These are phyloP conservation scores for Brachionus manjavacas DNA, from an alignment of 1,140 invertebrate species.

Conservation along the genomic window DNA sequence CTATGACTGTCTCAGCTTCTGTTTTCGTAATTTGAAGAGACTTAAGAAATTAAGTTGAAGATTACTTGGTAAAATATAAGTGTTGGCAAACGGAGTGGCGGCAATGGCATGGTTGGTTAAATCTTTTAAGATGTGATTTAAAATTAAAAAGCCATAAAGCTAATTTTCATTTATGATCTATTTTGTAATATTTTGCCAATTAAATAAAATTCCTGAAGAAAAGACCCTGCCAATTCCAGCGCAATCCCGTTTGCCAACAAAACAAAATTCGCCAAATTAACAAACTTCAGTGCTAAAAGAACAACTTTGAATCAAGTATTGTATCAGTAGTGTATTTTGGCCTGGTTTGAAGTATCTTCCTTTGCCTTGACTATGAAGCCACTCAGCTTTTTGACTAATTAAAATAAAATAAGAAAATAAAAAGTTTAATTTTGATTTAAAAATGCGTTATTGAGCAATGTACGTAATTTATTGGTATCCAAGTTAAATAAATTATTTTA, in stretches of 20 bases:
- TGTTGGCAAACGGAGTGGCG: no score
- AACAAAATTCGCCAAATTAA: neutral
- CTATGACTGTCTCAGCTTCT: neutral
- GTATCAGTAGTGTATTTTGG: slow-evolving; percentile 72
- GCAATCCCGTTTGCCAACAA: no score
- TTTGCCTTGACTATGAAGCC: slow-evolving; percentile 84
- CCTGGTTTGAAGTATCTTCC: slow-evolving; percentile 78
- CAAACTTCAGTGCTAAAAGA: slow-evolving; percentile 46
- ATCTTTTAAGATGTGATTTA: no score
- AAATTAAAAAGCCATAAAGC: no score
- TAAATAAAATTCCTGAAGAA: no score
- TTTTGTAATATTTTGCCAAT: no score
- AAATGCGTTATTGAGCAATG: neutral
- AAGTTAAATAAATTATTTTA: slow-evolving; percentile 30
- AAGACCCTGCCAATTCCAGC: no score
- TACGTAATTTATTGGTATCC: slow-evolving; percentile 3
- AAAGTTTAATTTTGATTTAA: neutral
- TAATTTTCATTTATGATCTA: no score
- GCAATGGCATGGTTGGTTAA: no score
- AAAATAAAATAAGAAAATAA: neutral
- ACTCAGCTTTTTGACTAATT: slow-evolving; percentile 80
- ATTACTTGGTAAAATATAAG: neutral
- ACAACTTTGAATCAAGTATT: slow-evolving; percentile 65
- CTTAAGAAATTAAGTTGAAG: neutral
- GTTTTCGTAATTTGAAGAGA: neutral